Evolutionary conservation across 2,113 vertebrate species (phyloP).

Genomic region (Siniperca chuatsi): DNA sequence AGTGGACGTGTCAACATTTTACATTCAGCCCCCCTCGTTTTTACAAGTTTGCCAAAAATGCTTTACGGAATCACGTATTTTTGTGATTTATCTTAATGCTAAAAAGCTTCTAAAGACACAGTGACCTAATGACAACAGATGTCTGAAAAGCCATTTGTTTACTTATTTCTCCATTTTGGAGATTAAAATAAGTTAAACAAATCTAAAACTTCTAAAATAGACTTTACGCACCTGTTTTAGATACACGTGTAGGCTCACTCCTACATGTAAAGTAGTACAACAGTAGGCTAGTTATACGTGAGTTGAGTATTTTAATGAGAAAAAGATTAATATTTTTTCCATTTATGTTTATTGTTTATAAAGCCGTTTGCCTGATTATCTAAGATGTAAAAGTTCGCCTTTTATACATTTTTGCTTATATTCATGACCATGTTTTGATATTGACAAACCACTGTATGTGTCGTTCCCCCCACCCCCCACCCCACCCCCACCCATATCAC

Average conservation of each 20-base stretch:
- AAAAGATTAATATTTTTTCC: background rate
- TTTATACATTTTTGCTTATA: background rate
- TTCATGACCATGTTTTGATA: background rate
- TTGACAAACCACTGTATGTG: slow-evolving; percentile 39
- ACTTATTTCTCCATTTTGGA: background rate
- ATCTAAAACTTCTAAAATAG: background rate
- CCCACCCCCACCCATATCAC: background rate
- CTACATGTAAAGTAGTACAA: slow-evolving; percentile 12
- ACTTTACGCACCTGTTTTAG: slow-evolving; percentile 36
- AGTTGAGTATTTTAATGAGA: background rate
- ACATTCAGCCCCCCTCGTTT: slow-evolving; percentile 8
- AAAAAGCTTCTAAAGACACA: background rate
- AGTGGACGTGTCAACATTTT: slow-evolving; percentile 50
- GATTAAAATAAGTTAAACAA: background rate
- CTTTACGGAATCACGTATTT: background rate
- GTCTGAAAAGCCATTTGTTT: background rate
- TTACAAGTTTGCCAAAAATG: background rate
- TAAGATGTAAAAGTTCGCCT: background rate
- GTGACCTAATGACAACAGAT: background rate
- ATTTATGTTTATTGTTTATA: background rate
- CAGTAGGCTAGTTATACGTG: background rate
- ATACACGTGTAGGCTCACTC: background rate
- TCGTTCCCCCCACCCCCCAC: background rate
- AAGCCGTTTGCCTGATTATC: background rate
- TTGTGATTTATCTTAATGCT: background rate